phyloP scores from a whole-genome alignment of 2,888 invertebrate species.

The Odontocerum albicorne region DNA sequence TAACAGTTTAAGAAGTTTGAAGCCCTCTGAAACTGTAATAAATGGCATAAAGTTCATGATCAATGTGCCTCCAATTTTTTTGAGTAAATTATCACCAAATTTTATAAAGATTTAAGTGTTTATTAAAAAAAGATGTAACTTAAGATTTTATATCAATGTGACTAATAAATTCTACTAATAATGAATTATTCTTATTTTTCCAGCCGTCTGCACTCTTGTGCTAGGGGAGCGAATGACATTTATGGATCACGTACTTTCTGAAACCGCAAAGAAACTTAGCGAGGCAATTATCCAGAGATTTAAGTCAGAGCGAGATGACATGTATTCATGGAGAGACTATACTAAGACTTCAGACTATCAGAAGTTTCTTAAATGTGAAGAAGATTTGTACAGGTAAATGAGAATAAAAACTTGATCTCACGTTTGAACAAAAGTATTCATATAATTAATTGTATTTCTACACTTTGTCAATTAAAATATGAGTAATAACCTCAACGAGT shows the following conservation, averaged over 20 bases:
- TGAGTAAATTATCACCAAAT: neutral
- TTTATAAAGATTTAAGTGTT: neutral
- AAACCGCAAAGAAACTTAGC: constrained; percentile 65
- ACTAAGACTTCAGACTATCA: constrained; percentile 72
- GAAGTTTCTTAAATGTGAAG: constrained; percentile 72
- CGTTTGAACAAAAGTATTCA: no score
- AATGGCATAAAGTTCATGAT: no score
- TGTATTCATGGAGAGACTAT: constrained; percentile 83
- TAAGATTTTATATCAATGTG: no score
- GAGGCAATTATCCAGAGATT: constrained; percentile 78
- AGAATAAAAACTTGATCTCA: no score
- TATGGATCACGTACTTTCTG: constrained; percentile 60
- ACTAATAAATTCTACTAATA: no score
- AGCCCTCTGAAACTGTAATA: no score
- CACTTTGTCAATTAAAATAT: no score
- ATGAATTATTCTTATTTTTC: constrained; percentile 34
- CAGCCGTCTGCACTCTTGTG: constrained; percentile 77
- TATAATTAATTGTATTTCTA: neutral
- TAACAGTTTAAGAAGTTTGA: no score
- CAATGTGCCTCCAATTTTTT: neutral
- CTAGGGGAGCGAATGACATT: constrained; percentile 80
- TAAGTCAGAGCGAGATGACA: constrained; percentile 76
- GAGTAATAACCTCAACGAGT: no score
- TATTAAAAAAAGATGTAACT: no score
- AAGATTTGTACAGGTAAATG: constrained; percentile 74